Conservation (phyloP, 2,113 vertebrate genomes). For the Tupaia chinensis region DNA sequence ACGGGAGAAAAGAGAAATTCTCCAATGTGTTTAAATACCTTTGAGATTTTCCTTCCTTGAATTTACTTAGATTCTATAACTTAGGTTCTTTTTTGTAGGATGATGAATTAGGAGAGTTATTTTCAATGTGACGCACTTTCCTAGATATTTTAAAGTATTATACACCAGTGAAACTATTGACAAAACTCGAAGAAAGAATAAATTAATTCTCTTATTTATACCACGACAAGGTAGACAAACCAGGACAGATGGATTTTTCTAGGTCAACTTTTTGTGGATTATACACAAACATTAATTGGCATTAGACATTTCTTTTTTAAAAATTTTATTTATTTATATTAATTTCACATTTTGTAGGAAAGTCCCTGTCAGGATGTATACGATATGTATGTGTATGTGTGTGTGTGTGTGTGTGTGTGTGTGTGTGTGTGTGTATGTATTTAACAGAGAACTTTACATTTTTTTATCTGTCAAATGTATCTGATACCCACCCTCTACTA, state of each 20-base stretch:
- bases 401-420: too few species aligned
- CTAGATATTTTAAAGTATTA: conserved; percentile 17
- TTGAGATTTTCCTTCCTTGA: conserved; percentile 25
- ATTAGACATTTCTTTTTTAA: not conserved
- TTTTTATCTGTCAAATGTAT: too few species aligned
- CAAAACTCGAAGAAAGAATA: conserved; percentile 16
- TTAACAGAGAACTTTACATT: too few species aligned
- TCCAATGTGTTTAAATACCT: not conserved
- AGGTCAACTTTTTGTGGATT: conserved; percentile 15
- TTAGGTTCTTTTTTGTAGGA: not conserved
- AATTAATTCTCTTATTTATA: not conserved
- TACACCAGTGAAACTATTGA: not conserved
- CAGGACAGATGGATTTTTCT: conserved; percentile 37
- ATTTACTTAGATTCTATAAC: conserved; percentile 29
- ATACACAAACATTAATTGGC: conserved; percentile 11
- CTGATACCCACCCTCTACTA: too few species aligned
- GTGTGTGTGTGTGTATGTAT: too few species aligned
- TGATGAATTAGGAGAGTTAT: not conserved
- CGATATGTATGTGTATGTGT: too few species aligned
- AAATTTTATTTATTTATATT: too few species aligned
- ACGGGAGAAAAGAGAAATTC: conserved; percentile 13
- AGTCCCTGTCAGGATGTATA: too few species aligned
- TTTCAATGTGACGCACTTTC: not conserved
- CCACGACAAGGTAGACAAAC: not conserved
- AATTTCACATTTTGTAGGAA: too few species aligned